A percentile compares a stretch with the other conserved stretches of the same genome.
phyloP scores from a whole-genome alignment of 2,113 vertebrate species.

The Fregata magnificens region DNA sequence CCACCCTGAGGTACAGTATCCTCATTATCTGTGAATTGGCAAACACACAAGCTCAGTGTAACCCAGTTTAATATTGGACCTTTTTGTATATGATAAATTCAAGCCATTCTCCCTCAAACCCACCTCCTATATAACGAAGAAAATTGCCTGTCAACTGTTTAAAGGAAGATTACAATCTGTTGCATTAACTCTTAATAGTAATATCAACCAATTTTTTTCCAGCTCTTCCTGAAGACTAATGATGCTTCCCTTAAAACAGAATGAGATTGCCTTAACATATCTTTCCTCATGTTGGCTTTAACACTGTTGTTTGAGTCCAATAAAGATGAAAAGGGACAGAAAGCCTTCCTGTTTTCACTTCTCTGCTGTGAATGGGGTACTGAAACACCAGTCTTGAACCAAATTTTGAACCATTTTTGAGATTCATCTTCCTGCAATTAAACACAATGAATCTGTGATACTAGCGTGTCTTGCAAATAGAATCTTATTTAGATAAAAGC shows the following conservation, averaged over 20 bases:
- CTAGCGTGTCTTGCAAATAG: neutral
- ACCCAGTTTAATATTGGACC: neutral
- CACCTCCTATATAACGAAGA: neutral
- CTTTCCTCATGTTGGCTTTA: neutral
- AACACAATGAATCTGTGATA: neutral
- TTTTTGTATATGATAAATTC: neutral
- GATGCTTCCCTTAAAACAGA: neutral
- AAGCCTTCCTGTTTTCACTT: neutral
- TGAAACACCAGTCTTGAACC: neutral
- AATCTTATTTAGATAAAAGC: neutral
- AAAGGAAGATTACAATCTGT: neutral
- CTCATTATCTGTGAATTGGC: neutral
- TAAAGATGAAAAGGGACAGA: neutral
- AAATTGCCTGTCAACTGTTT: neutral
- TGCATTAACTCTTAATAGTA: neutral
- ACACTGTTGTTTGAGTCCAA: neutral
- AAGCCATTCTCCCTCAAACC: neutral
- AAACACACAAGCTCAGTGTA: neutral
- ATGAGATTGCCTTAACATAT: neutral
- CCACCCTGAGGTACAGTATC: neutral
- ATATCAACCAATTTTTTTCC: neutral
- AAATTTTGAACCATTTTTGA: neutral
- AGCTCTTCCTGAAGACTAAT: neutral
- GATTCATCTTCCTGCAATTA: neutral
- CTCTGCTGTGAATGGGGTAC: neutral